Evolutionary conservation across 2,797 vertebrate species (phyloP), one percentile per base, ranked within the genome.

Genomic region (Gadopsis marmoratus): DNA sequence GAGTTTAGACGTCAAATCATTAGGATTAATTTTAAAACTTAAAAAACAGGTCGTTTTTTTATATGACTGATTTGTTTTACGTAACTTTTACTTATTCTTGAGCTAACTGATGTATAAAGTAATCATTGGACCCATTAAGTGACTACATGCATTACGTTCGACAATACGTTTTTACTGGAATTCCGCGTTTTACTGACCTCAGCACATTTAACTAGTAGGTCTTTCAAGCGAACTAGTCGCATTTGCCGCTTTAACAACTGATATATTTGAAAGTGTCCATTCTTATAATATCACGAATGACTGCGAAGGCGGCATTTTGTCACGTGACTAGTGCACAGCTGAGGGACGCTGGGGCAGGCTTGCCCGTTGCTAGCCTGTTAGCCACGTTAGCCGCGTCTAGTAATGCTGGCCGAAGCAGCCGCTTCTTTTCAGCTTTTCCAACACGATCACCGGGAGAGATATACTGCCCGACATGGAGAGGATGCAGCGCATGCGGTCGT

Each of bases 271-370:
- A 39, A 26, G 16, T 13, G 0, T 3, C 21, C 1, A 26, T 43
- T 29, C 3, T 43, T 33, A 26, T 45, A 43, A 59, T 4, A 50
- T 76, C 17, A 53, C 45, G 3, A 23, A 29, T 14, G 79, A 17
- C 76, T 0, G 0, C 79, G 87, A 91, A 92, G 35, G 86, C 81
- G 74, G 35, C 92, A 70, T 12, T 0, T 29, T 33, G 85, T 94
- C 93, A 94, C 91, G 50, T 94, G 93, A 93, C 84, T 67, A 43
- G 47, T 1, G 74, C 86, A 91, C 92, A 93, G 93, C 93, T 94
- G 93, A 93, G 90, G 72, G 88, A 84, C 71, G 88, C 81, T 71
- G 89, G 83, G 74, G 83, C 56, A 88, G 89, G 81, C 81, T 92
- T 81, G 90, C 77, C 83, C 73, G 66, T 74, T 85, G 88, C 80